Conservation (phyloP, 2,797 vertebrate genomes). For the Uromys caudimaculatus region DNA sequence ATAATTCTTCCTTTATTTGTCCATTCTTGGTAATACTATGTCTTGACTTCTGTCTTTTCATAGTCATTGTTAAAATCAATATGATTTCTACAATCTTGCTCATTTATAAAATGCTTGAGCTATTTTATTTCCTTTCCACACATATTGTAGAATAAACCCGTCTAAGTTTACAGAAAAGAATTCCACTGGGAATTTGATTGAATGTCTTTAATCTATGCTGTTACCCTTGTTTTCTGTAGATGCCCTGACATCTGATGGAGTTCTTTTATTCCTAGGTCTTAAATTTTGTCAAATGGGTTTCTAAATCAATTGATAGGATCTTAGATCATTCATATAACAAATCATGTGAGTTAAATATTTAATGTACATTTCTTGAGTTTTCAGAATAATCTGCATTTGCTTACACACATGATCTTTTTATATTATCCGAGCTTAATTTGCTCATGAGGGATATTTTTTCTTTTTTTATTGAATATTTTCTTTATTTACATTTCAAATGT, state of each 20-base stretch:
- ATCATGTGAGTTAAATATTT: neutral
- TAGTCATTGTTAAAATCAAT: neutral
- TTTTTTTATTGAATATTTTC: too few species aligned
- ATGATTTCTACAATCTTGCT: neutral
- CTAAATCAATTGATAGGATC: neutral
- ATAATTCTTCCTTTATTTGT: neutral
- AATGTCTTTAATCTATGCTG: neutral
- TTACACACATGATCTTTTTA: neutral
- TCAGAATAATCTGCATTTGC: constrained; percentile 10
- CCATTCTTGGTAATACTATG: neutral
- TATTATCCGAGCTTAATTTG: neutral
- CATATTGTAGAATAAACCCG: neutral
- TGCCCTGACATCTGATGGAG: neutral
- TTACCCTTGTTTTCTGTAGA: neutral
- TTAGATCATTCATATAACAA: neutral
- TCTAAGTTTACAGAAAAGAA: neutral
- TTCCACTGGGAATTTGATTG: neutral
- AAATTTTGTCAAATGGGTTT: neutral
- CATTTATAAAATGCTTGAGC: neutral
- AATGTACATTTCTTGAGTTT: neutral
- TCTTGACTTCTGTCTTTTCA: neutral
- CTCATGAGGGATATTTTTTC: neutral
- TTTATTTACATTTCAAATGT: too few species aligned
- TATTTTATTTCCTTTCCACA: neutral
- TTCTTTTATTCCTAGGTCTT: constrained; percentile 2